Evolutionary conservation across 2,888 invertebrate genomes (phyloP), one percentile per base, ranked within the genome.

Genomic region (Eudasyphora cyanicolor): DNA sequence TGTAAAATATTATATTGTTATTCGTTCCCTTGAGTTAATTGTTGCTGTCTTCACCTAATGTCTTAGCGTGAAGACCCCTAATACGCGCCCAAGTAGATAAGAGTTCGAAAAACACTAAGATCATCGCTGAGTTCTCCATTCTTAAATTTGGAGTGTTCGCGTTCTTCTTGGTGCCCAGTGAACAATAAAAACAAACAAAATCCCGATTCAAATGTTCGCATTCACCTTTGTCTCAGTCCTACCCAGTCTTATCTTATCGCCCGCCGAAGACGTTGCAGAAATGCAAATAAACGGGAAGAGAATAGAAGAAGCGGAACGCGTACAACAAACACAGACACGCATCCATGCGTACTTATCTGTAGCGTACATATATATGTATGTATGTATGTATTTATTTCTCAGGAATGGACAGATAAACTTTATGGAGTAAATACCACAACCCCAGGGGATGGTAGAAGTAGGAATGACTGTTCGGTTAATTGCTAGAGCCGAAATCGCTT

Each of bases 241-340:
- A 5, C n/a, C 24, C 57, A n/a, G 10, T 49, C 42, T 76, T 76
- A 82, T 82, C 79, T 76, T 73, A 79, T 79, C 82, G 27, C 38
- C n/a, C 4, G 42, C 3, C 7, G 45, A 60, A 73, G 79, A 76
- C 78, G 57, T 73, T 74, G 67, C 73, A 79, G 79, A 71, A 79
- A 76, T 75, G 42, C 67, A 79, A 82, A 82, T 75, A 84, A 79
- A 74, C 67, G 8, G 45, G 5, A 57, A 57, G 82, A 85, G 57
- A 76, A 21, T 3, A 24, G 24, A 51, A 51, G 51, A 51, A 5
- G n/a, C 45, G 35, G 35, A 5, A 35, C n/a, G 5, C 29, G 49
- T 86, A 84, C 76, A 79, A 82, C 67, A 74, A 32, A 75, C 80
- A 77, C 32, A 51, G 12, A 35, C 5, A 67, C 24, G 17, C 32